Conservation (phyloP, 2,113 vertebrate species). For the Callionymus lyra region DNA sequence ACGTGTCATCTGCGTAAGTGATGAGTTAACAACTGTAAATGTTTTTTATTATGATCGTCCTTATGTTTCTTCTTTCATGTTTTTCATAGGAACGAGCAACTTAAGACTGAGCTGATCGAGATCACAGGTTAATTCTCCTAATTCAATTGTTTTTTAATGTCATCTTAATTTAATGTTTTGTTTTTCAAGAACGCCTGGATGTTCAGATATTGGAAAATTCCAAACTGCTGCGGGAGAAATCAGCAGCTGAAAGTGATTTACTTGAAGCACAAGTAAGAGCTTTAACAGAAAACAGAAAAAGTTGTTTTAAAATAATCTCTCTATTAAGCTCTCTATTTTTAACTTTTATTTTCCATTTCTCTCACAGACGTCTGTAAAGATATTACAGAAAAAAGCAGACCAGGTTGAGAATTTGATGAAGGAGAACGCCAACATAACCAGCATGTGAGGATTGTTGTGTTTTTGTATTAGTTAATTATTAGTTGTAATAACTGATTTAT, state of each 20-base stretch:
- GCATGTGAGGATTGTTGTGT: slow-evolving; percentile 64
- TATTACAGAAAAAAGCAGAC: slow-evolving; percentile 67
- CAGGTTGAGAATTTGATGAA: slow-evolving; percentile 71
- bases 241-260: slow-evolving; percentile 73
- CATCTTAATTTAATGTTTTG: not conserved
- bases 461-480: not conserved
- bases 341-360: not conserved
- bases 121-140: slow-evolving; percentile 71
- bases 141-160: too few relatives aligned
- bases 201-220: slow-evolving; percentile 71
- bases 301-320: not conserved
- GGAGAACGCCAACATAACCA: slow-evolving; percentile 70
- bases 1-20: slow-evolving; percentile 69
- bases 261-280: slow-evolving; percentile 77
- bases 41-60: not conserved
- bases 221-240: slow-evolving; percentile 76
- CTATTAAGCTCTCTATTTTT: not conserved
- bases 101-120: slow-evolving; percentile 76
- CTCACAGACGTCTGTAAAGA: slow-evolving; percentile 74
- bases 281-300: too few relatives aligned
- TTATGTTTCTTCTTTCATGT: slow-evolving; percentile 25
- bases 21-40: not conserved
- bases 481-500: not conserved
- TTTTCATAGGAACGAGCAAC: slow-evolving; percentile 71
- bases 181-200: slow-evolving; percentile 66